Base-by-base conservation (phyloP, 2,888 invertebrate genomes). In the Tanytarsus gracilentus region DNA sequence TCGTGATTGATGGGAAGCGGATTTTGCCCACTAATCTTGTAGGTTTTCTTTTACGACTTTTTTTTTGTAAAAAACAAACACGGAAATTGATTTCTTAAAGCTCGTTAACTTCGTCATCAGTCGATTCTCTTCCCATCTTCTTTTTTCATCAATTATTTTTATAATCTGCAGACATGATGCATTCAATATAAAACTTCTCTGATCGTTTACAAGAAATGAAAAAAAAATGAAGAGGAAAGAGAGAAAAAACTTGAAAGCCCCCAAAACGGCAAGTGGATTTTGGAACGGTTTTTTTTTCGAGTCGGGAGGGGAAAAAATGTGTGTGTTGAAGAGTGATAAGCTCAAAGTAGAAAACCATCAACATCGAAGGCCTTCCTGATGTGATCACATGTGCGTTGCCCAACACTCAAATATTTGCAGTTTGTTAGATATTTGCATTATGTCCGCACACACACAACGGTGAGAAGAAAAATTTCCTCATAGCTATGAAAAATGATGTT, bases 201-300 rank as follows among this genome's bases (percentile, higher is more conserved):
- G 11, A 6, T 7, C 4, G 9, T 44, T 18, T 44, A 16, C 23
- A 8, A 9, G 1, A 44, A 23, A 7, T 33, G 14, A 30, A 5
- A 3, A 3, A n/a, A 36, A 14, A 16, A 36, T 14, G 36, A 36
- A 36, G 36, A 5, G 3, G 30, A 14, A 16, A 36, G n/a, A 11
- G 33, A 11, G 26, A 49, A 2, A 49, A 49, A 49, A 48, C 49
- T 25, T 49, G 49, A 49, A 49, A 49, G 16, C 27, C 44, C 26
- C 26, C 14, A 49, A 49, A 25, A 21, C 9, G 1, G 23, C 44
- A 44, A 44, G 44, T 21, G 21, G 44, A 40, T 40, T 40, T 18
- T 18, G 40, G 23, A 40, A 33, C n/a, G 2, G 3, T 33, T 33
- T 9, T 11, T 33, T 11, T 33, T n/a, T 18, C 4, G 11, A 9